phyloP scores from a whole-genome alignment of 2,797 vertebrate species.

The Phyllotis vaccarum region DNA sequence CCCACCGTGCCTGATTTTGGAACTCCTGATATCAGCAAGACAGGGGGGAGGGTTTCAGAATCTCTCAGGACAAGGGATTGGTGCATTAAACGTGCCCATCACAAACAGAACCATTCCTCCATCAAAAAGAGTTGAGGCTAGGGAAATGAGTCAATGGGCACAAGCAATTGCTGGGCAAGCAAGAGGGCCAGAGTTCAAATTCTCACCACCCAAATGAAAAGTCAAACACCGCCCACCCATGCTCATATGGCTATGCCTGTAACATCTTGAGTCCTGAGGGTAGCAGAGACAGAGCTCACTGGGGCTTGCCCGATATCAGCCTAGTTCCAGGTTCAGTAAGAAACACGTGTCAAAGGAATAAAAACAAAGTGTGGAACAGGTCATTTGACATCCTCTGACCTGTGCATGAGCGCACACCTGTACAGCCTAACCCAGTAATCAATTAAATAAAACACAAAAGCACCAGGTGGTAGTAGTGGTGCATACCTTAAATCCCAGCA shows the following conservation, averaged over 20 bases:
- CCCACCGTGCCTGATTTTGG: not conserved
- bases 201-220: not conserved
- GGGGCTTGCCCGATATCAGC: no score
- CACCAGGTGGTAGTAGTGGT: not conserved
- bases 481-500: not conserved
- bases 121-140: not conserved
- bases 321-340: not conserved
- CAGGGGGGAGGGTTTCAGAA: not conserved
- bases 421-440: not conserved
- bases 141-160: not conserved
- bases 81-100: not conserved
- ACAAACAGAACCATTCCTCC: slow-evolving; percentile 37
- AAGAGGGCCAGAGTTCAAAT: not conserved
- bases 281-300: not conserved
- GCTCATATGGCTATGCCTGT: not conserved
- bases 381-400: not conserved
- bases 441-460: not conserved
- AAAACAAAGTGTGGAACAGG: not conserved
- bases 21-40: slow-evolving; percentile 29
- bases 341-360: not conserved
- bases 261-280: not conserved
- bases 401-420: not conserved
- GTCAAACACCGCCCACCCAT: not conserved
- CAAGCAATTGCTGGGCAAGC: not conserved
- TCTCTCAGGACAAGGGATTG: not conserved